Evolutionary conservation across 1,140 invertebrate genomes (phyloP).

Genomic region (Hydropsyche tenuis): DNA sequence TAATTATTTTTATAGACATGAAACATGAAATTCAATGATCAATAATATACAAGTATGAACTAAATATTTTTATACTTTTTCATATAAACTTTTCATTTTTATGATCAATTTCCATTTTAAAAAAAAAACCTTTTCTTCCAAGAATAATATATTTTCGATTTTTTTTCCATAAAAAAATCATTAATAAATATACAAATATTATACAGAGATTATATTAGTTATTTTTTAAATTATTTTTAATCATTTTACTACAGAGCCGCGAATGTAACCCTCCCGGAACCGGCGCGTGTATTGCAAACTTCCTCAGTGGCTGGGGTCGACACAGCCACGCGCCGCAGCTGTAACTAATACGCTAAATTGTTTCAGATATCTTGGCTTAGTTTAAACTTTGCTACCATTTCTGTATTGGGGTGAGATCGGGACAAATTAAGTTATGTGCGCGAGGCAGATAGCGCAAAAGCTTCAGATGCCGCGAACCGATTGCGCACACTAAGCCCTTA

Average conservation of each 20-base stretch:
- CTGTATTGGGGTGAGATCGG: slow-evolving; percentile 33
- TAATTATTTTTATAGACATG: too few species aligned
- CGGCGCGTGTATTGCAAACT: slow-evolving; percentile 26
- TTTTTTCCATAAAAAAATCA: too few species aligned
- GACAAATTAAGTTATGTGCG: slow-evolving; percentile 39
- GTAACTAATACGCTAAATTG: slow-evolving; percentile 50
- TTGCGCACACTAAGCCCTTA: background rate
- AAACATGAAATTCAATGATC: too few species aligned
- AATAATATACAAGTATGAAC: too few species aligned
- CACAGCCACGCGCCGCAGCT: slow-evolving; percentile 34
- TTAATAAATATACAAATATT: background rate
- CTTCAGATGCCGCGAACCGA: background rate
- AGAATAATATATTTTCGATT: too few species aligned
- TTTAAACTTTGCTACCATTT: slow-evolving; percentile 43
- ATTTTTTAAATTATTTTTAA: background rate
- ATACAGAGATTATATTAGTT: background rate
- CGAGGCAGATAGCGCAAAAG: slow-evolving; percentile 27
- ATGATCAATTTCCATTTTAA: too few species aligned
- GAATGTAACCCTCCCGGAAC: slow-evolving; percentile 2
- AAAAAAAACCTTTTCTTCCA: too few species aligned
- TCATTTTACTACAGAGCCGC: background rate
- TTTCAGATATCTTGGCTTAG: slow-evolving; percentile 49
- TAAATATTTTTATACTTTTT: too few species aligned
- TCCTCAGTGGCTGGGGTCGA: slow-evolving; percentile 9
- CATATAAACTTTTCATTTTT: too few species aligned